Evolutionary conservation across 2,113 vertebrate species (phyloP).

Genomic region (Fregata magnificens): DNA sequence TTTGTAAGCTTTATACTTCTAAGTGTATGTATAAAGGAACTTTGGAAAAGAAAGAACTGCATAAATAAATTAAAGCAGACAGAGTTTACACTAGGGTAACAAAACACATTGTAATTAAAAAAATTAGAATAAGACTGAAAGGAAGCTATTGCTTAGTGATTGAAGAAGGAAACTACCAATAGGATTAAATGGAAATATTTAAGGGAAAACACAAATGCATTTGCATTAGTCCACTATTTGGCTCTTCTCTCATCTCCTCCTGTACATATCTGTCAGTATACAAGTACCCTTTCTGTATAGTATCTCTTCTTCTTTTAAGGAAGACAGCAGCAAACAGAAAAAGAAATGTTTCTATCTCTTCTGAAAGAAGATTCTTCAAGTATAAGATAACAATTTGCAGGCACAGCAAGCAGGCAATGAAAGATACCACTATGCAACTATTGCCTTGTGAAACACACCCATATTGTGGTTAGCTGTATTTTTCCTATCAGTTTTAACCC

Average conservation of each 20-base stretch:
- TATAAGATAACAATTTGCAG: not conserved
- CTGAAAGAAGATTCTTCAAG: not conserved
- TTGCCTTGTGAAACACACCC: not conserved
- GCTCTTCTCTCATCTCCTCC: not conserved
- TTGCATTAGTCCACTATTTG: not conserved
- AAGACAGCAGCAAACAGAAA: not conserved
- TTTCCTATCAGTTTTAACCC: not conserved
- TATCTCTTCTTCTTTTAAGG: not conserved
- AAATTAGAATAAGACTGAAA: not conserved
- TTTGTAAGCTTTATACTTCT: not conserved
- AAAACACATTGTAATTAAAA: not conserved
- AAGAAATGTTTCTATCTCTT: not conserved
- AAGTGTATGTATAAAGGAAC: not conserved
- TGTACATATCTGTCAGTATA: not conserved
- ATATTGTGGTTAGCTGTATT: not conserved
- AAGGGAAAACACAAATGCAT: not conserved
- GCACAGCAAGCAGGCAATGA: not conserved
- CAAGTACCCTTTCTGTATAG: not conserved
- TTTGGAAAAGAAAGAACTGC: not conserved
- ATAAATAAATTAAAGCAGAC: not conserved
- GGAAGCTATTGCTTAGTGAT: not conserved
- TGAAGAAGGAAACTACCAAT: not conserved
- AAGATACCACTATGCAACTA: not conserved
- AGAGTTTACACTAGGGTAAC: not conserved
- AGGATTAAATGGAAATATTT: not conserved